Percentiles rank a stretch among this genome's conserved stretches.
These are phyloP conservation scores for Brachionus rubens DNA, from an alignment of 1,140 invertebrate genomes.

Conservation along the genomic window DNA sequence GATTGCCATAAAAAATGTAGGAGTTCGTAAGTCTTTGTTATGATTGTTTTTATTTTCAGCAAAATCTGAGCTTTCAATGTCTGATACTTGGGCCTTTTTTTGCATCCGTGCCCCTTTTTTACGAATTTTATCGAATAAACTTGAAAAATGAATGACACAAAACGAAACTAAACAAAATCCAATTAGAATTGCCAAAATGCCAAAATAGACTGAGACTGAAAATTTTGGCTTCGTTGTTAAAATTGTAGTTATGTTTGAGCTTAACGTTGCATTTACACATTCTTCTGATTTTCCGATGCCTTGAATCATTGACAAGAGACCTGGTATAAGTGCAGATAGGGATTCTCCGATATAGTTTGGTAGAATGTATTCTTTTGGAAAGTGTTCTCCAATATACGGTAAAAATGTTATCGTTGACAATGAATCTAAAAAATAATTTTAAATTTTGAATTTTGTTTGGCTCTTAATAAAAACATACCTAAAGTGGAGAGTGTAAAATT, in stretches of 20 bases:
- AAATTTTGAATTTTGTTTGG: too few species aligned
- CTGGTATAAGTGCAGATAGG: slow-evolving; percentile 81
- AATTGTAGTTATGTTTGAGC: neutral
- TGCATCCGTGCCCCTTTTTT: too few species aligned
- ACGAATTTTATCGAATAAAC: too few species aligned
- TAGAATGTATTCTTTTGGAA: slow-evolving; percentile 69
- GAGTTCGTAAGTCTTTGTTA: neutral
- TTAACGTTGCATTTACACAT: neutral
- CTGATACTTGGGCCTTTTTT: too few species aligned
- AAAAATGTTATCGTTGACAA: slow-evolving; percentile 82
- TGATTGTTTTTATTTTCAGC: neutral
- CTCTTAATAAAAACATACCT: too few species aligned
- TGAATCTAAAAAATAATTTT: slow-evolving; percentile 38
- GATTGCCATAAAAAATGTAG: neutral
- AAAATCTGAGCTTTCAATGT: neutral
- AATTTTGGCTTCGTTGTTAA: neutral
- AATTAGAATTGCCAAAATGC: neutral
- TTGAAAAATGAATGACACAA: too few species aligned
- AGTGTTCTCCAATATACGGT: slow-evolving; percentile 77
- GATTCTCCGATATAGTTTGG: slow-evolving; percentile 73
- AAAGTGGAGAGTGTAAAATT: slow-evolving; percentile 8
- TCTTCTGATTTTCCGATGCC: slow-evolving; percentile 63
- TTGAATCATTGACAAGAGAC: slow-evolving; percentile 74
- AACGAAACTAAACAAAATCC: too few species aligned
- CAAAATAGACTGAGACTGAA: slow-evolving; percentile 29